Evolutionary conservation across 2,888 invertebrate species (phyloP).

Genomic region (Blastobasis lacticolella): DNA sequence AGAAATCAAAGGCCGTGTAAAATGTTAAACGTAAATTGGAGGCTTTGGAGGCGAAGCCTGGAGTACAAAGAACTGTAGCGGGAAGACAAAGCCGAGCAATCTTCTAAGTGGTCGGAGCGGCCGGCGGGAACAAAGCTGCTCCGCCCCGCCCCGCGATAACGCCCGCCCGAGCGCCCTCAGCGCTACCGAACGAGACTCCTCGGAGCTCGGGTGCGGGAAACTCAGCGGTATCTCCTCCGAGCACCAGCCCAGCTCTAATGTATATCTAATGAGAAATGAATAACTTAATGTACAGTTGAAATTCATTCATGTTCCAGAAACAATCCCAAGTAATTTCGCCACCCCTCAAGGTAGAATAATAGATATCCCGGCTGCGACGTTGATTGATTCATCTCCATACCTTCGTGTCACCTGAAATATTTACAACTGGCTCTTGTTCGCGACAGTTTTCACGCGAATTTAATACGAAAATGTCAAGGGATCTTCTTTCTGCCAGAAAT

Average conservation of each 20-base stretch:
- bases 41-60: constrained; percentile 29
- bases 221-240: constrained; percentile 36
- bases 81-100: constrained; percentile 63
- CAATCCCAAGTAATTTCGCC: constrained; percentile 23
- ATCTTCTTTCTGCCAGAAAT: no score
- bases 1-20: constrained; percentile 9
- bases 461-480: no score
- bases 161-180: constrained; percentile 53
- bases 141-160: constrained; percentile 48
- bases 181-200: constrained; percentile 40
- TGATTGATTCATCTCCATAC: constrained; percentile 17
- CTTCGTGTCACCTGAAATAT: constrained; percentile 14
- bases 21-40: constrained; percentile 39
- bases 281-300: constrained; percentile 27
- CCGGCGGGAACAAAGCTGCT: constrained; percentile 49
- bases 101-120: constrained; percentile 65
- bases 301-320: constrained; percentile 24
- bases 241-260: constrained; percentile 36
- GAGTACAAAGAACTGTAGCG: constrained; percentile 51
- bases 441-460: no score
- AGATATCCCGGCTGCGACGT: constrained; percentile 13
- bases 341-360: constrained; percentile 18
- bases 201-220: constrained; percentile 38
- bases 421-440: constrained; percentile 6
- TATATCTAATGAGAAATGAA: constrained; percentile 40